Conservation (phyloP, 2,888 invertebrate genomes). For the Arrhopalites spinosus region DNA sequence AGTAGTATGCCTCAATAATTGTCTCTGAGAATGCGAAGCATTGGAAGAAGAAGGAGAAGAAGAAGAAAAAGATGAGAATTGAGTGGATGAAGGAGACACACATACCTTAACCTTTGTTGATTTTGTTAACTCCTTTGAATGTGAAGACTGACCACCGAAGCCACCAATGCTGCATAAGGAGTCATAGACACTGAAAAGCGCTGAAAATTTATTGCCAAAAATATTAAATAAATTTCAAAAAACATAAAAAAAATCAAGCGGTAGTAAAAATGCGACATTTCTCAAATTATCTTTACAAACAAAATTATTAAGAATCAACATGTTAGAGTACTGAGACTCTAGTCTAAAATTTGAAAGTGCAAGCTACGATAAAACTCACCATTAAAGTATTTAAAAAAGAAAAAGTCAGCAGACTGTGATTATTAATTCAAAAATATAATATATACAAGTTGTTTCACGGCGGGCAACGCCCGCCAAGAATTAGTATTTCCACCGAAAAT, state of each 20-base stretch:
- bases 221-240: slow-evolving; percentile 9
- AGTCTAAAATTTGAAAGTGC: background rate
- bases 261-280: background rate
- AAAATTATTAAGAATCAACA: background rate
- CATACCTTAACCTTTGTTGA: slow-evolving; percentile 35
- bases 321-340: background rate
- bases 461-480: too few species aligned
- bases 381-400: background rate
- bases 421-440: too few species aligned
- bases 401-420: background rate
- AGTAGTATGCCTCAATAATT: background rate
- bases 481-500: too few species aligned
- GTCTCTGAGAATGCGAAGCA: slow-evolving; percentile 10
- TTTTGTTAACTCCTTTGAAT: slow-evolving; percentile 22
- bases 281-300: background rate
- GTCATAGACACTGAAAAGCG: slow-evolving; percentile 33
- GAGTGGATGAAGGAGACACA: background rate
- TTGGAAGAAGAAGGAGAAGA: slow-evolving; percentile 20
- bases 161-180: slow-evolving; percentile 10
- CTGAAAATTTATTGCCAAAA: slow-evolving; percentile 1
- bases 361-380: background rate
- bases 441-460: too few species aligned
- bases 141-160: slow-evolving; percentile 19
- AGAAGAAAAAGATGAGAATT: slow-evolving; percentile 5
- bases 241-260: background rate